phyloP scores from a whole-genome alignment of 2,797 vertebrate genomes.

The Gymnoscopelus braueri region DNA sequence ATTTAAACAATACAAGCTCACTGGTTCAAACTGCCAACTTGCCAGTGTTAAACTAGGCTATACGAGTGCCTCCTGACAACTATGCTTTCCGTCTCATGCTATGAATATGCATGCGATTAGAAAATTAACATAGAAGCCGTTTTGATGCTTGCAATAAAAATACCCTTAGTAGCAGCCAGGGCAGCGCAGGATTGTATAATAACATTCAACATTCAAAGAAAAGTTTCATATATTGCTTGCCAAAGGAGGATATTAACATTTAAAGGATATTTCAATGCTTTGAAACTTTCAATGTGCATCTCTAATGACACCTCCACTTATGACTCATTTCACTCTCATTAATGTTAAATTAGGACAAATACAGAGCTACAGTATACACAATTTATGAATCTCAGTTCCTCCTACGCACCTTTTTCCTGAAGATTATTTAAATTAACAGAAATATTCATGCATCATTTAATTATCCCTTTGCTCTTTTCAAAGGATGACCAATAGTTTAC shows the following conservation, averaged over 20 bases:
- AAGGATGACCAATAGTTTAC: neutral
- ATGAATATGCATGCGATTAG: too few species aligned
- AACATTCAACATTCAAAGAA: neutral
- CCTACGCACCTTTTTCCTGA: conserved; percentile 8
- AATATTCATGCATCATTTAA: neutral
- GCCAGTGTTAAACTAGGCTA: too few species aligned
- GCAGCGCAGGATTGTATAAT: neutral
- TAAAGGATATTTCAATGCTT: conserved; percentile 1
- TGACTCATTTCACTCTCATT: conserved; percentile 49
- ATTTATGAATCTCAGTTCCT: conserved; percentile 47
- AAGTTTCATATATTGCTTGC: conserved; percentile 26
- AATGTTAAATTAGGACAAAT: conserved; percentile 45
- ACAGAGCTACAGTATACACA: conserved; percentile 34
- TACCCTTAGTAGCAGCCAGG: too few species aligned
- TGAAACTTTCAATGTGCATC: conserved; percentile 44
- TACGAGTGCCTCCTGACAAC: too few species aligned
- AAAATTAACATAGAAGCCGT: too few species aligned
- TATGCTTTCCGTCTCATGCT: too few species aligned
- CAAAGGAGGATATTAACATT: conserved; percentile 31
- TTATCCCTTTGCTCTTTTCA: neutral
- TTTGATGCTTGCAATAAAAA: too few species aligned
- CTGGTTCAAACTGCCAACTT: too few species aligned
- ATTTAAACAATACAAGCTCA: too few species aligned
- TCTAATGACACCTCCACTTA: conserved; percentile 46
- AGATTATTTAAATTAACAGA: conserved; percentile 17